Conservation (phyloP, 2,888 invertebrate species). For the Venustoraphidia nigricollis region DNA sequence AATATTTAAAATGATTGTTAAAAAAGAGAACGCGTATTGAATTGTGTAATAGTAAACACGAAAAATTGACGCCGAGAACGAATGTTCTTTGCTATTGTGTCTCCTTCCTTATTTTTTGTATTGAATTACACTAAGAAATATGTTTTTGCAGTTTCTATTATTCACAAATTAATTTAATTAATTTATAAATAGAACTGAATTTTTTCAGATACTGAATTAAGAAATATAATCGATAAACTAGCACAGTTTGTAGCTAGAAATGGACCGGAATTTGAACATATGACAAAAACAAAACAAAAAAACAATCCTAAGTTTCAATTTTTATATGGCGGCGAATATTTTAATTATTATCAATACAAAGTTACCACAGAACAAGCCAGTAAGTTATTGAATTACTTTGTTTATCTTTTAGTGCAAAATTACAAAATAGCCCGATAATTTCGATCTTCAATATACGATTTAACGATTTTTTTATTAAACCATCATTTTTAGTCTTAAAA, state of each 20-base stretch:
- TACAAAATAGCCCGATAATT: constrained; percentile 2
- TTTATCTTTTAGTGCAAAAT: background rate
- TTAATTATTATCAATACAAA: constrained; percentile 93
- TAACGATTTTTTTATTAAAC: constrained; percentile 4
- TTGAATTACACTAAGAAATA: no score
- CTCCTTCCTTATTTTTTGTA: no score
- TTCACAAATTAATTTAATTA: no score
- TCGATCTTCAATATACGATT: constrained; percentile 8
- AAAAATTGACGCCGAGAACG: no score
- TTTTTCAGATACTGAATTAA: constrained; percentile 73
- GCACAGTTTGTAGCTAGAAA: constrained; percentile 98
- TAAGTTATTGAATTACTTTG: constrained; percentile 34
- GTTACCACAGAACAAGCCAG: constrained; percentile 89
- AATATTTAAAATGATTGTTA: no score
- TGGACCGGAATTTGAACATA: constrained; percentile 98
- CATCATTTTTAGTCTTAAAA: constrained; percentile 56
- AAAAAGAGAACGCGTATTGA: no score
- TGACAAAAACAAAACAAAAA: constrained; percentile 97
- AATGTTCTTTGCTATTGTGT: no score
- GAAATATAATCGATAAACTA: constrained; percentile 95
- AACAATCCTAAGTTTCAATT: constrained; percentile 96
- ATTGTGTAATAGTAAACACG: no score
- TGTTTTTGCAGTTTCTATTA: no score
- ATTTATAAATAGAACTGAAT: background rate
- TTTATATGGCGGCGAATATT: constrained; percentile 90